phyloP scores from a whole-genome alignment of 2,888 invertebrate species.

The Nysson spinosus region DNA sequence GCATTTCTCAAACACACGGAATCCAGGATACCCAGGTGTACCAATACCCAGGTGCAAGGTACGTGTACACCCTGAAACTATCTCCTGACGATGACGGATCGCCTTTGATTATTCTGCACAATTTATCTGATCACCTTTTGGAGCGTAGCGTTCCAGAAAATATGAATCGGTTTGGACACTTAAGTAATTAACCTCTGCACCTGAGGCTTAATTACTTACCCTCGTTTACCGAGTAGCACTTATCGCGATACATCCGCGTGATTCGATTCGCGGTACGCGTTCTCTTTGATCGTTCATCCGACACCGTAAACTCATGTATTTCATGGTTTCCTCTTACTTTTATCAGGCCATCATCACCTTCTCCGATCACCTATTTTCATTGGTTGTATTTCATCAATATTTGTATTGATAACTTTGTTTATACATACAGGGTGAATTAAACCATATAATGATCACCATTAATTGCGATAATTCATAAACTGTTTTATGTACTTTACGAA shows the following conservation, averaged over 20 bases:
- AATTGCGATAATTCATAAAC: too few relatives aligned
- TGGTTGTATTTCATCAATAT: too few relatives aligned
- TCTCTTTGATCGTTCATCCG: conserved; percentile 16
- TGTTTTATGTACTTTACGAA: too few relatives aligned
- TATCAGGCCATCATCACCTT: too few relatives aligned
- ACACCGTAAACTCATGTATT: conserved; percentile 11
- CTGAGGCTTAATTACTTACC: too few relatives aligned
- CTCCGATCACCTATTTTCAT: too few relatives aligned
- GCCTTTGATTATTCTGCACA: conserved; percentile 61
- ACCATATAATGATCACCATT: too few relatives aligned
- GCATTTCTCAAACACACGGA: conserved; percentile 4
- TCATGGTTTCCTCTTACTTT: neutral
- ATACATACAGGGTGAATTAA: too few relatives aligned
- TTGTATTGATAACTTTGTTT: too few relatives aligned
- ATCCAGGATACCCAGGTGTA: too few relatives aligned
- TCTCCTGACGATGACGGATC: conserved; percentile 66
- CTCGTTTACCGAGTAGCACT: conserved; percentile 46
- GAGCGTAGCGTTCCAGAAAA: conserved; percentile 11
- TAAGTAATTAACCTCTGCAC: conserved; percentile 51
- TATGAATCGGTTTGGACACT: conserved; percentile 34
- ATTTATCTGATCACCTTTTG: conserved; percentile 59
- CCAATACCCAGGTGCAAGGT: too few relatives aligned
- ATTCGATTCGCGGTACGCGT: conserved; percentile 13
- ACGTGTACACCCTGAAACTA: neutral
- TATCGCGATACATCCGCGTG: conserved; percentile 35